These are phyloP conservation scores for Nomada ruficornis DNA, from an alignment of 2,888 invertebrate species.

Conservation along the genomic window DNA sequence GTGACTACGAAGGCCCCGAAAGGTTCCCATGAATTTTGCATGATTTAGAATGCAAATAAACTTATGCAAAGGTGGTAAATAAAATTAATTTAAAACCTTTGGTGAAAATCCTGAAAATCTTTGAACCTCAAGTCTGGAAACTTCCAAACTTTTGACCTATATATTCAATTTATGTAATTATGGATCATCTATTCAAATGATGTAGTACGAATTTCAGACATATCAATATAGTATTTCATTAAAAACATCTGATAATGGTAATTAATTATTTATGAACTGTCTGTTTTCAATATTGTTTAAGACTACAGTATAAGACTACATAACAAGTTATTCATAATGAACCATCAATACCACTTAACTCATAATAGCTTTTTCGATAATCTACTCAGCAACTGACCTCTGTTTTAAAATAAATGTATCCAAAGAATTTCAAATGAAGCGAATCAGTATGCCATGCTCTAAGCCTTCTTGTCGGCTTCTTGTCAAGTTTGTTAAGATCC, in stretches of 20 bases:
- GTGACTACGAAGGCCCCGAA: background rate
- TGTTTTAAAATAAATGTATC: background rate
- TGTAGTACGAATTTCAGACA: too few species aligned
- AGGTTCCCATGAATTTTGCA: background rate
- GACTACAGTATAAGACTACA: too few species aligned
- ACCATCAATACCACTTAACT: background rate
- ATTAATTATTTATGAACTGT: too few species aligned
- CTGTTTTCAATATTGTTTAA: too few species aligned
- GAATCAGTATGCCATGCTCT: conserved; percentile 20
- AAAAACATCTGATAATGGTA: too few species aligned
- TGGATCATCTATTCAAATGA: too few species aligned
- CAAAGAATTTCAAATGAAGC: conserved; percentile 1
- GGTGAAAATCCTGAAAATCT: background rate
- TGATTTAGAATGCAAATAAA: background rate
- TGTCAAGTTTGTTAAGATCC: conserved; percentile 26
- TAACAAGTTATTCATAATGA: background rate
- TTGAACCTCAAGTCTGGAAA: too few species aligned
- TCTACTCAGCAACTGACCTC: too few species aligned
- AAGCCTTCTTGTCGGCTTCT: conserved; percentile 27
- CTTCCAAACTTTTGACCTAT: too few species aligned
- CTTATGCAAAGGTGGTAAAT: background rate
- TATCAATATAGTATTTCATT: too few species aligned
- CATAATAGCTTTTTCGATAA: too few species aligned
- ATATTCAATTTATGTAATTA: too few species aligned
- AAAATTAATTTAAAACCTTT: background rate